Conservation (phyloP, 2,113 vertebrate genomes). For the Onychorhynchus coronatus region DNA sequence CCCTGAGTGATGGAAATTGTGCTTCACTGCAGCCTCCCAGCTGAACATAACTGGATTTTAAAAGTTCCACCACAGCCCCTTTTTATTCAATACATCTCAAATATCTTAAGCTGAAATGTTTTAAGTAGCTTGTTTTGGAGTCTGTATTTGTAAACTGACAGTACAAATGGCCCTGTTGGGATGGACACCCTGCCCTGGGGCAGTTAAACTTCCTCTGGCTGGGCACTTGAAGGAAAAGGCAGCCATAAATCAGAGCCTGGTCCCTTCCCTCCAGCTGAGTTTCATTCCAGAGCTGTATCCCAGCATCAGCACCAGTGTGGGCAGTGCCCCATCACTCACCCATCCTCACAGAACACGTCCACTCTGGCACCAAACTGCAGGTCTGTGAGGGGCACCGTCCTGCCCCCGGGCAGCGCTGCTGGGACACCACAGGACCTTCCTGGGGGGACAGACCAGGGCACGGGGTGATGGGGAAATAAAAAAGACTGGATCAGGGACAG, state of each 20-base stretch:
- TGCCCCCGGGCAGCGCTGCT: neutral
- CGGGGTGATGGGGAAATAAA: rapidly evolving
- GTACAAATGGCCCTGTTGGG: rapidly evolving
- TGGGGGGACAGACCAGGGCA: neutral
- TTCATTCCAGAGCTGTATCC: neutral
- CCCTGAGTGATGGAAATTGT: neutral
- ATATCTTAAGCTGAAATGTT: rapidly evolving
- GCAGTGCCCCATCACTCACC: constrained; percentile 33
- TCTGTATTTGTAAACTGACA: rapidly evolving
- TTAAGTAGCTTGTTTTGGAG: neutral
- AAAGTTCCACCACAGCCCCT: neutral
- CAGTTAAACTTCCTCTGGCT: neutral
- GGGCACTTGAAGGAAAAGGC: neutral
- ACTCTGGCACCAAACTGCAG: constrained; percentile 32
- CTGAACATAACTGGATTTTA: neutral
- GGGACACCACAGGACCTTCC: constrained; percentile 56
- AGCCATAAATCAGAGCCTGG: neutral
- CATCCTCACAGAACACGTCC: constrained; percentile 47
- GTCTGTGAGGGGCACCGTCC: neutral
- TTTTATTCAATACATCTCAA: neutral
- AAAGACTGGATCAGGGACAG: neutral
- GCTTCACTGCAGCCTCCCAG: neutral
- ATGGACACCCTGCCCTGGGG: neutral
- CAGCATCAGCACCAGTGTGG: neutral
- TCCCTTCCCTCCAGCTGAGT: neutral